Conservation (phyloP, 2,888 invertebrate genomes). For the Phytoseiulus persimilis region DNA sequence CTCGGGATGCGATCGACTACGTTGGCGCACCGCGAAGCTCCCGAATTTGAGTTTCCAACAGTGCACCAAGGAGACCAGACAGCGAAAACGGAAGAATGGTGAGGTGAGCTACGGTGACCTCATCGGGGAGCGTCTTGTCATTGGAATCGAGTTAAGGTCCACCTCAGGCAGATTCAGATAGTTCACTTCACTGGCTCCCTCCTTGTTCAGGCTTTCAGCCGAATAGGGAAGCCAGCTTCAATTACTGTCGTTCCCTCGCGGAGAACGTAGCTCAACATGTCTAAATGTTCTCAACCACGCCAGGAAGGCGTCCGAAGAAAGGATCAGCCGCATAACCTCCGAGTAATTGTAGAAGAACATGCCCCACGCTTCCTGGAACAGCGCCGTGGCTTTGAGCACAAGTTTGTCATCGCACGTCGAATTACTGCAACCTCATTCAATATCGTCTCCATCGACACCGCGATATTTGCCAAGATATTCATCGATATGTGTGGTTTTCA, state of each 20-base stretch:
- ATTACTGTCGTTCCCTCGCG: not conserved
- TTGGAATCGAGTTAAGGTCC: not conserved
- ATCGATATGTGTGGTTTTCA: not conserved
- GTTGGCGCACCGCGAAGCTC: not conserved
- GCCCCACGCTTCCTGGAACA: not conserved
- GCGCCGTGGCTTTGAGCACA: not conserved
- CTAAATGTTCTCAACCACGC: not conserved
- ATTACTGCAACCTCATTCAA: not conserved
- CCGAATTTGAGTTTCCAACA: not conserved
- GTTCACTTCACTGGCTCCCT: not conserved
- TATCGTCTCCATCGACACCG: not conserved
- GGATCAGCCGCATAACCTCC: not conserved
- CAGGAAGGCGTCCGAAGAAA: not conserved
- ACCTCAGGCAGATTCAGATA: not conserved
- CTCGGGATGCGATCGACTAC: not conserved
- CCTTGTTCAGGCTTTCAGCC: not conserved
- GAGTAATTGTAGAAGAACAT: not conserved
- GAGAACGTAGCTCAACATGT: not conserved
- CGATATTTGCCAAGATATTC: not conserved
- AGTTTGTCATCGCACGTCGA: not conserved
- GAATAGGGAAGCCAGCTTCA: not conserved
- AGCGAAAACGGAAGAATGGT: not conserved
- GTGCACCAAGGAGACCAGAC: not conserved
- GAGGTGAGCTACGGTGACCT: not conserved
- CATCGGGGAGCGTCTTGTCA: not conserved